Conservation (phyloP, 1,140 invertebrate species). For the Drepana arcuata region DNA sequence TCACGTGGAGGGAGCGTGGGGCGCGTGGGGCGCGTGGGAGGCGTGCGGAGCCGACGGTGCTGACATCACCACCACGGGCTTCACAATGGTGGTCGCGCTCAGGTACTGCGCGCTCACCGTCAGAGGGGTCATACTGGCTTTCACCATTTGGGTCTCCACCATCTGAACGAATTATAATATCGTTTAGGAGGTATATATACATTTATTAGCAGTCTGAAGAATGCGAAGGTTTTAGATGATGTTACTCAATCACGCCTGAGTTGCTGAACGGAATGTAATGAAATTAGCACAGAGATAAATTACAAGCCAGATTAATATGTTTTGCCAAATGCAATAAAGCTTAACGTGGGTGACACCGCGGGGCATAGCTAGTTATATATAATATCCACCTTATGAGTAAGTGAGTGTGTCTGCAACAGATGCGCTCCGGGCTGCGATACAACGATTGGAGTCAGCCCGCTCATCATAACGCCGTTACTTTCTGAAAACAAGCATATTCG, state of each 20-base stretch:
- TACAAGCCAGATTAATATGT: too few relatives aligned
- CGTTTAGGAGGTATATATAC: too few relatives aligned
- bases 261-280: too few relatives aligned
- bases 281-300: too few relatives aligned
- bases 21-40: constrained; percentile 4
- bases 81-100: constrained; percentile 49
- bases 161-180: constrained; percentile 30
- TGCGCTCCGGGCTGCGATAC: constrained; percentile 59
- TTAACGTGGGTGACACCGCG: too few relatives aligned
- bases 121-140: constrained; percentile 38
- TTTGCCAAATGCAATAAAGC: too few relatives aligned
- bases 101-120: constrained; percentile 55
- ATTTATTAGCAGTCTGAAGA: too few relatives aligned
- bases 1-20: constrained; percentile 6
- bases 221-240: too few relatives aligned
- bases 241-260: too few relatives aligned
- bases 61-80: constrained; percentile 49
- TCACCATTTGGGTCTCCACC: constrained; percentile 57
- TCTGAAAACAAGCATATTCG: constrained; percentile 20
- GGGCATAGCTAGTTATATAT: too few relatives aligned
- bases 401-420: constrained; percentile 51
- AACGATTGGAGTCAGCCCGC: constrained; percentile 55
- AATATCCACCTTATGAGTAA: constrained; percentile 60
- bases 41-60: constrained; percentile 9
- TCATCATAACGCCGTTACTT: constrained; percentile 42